Conservation (phyloP, 2,113 vertebrate genomes). For the Picathartes gymnocephalus region DNA sequence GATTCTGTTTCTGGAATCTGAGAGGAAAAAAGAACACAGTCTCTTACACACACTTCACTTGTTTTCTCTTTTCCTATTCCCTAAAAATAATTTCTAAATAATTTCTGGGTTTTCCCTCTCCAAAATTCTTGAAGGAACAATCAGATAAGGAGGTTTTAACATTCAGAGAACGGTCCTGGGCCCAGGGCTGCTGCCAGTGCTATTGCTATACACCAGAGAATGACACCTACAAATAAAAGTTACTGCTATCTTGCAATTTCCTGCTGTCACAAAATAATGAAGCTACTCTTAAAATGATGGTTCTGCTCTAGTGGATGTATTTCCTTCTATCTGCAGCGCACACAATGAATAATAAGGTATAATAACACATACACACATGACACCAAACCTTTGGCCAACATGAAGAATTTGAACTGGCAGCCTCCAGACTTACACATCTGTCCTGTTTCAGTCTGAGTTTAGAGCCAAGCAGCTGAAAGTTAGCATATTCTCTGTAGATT, state of each 20-base stretch:
- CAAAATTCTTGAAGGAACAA: not conserved
- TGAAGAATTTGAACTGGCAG: not conserved
- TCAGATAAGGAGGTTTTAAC: not conserved
- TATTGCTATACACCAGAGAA: not conserved
- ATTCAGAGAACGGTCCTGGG: not conserved
- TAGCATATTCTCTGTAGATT: not conserved
- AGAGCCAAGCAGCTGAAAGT: conserved; percentile 7
- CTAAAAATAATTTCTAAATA: not conserved
- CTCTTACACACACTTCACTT: not conserved
- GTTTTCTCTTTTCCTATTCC: not conserved
- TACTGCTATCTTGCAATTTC: conserved; percentile 1
- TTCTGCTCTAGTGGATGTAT: not conserved
- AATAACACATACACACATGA: not conserved
- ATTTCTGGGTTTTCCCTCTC: not conserved
- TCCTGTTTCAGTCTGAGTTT: not conserved
- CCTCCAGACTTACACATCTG: not conserved
- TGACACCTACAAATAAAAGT: not conserved
- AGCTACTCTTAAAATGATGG: not conserved
- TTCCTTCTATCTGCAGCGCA: not conserved
- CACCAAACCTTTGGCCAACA: not conserved
- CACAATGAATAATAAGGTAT: not conserved
- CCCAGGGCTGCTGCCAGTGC: not conserved
- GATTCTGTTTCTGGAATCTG: not conserved
- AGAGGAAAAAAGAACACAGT: not conserved
- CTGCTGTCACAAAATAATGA: conserved; percentile 9